Base-by-base conservation (phyloP, 2,797 vertebrate genomes). In the Clarias fuscus region DNA sequence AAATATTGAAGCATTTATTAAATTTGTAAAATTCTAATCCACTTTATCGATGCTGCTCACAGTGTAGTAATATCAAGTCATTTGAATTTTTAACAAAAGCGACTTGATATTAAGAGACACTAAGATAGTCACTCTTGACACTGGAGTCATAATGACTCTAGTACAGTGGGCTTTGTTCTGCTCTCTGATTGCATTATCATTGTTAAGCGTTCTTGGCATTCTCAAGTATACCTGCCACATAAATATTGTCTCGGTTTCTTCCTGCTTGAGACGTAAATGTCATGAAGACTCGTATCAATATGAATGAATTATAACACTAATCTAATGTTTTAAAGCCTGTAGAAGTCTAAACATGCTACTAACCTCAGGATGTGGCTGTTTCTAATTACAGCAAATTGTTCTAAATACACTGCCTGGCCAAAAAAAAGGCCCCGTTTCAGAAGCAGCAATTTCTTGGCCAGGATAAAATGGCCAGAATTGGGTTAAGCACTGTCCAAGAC, bases 161-260 rank as follows among this genome's bases (percentile, higher is more conserved):
- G 33, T 83, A 37, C 64, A 72, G 24, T 78, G 67, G 72, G 65
- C 20, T 71, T 83, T 86, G 64, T 76, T 48, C 71, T 48, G 11
- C 71, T 81, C 78, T 64, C 11, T 90, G 84, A 91, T 90, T 88
- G 56, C 85, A 90, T 90, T 89, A 89, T 80, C 87, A 90, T 86
- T 84, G 80, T 59, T 73, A 84, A 88, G 86, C 85, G 83, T 86
- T 87, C 86, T 88, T 84, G 37, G 18, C 43, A 20, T 79, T 68
- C 84, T 64, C 71, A 67, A 86, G 85, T 80, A 87, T 89, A 89
- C 84, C 64, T 65, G 71, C 78, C 84, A 87, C 75, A 83, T 86
- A 65, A 87, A 79, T 84, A 58, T 61, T 64, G 67, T 62, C 82
- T 87, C 18, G 1, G 40, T 89, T 79, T 90, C 85, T 83, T 67